A percentile compares a stretch with the other conserved stretches of the same genome.
These are phyloP conservation scores for Sarcophaga peregrina DNA, from an alignment of 1,140 invertebrate species.

Conservation along the genomic window DNA sequence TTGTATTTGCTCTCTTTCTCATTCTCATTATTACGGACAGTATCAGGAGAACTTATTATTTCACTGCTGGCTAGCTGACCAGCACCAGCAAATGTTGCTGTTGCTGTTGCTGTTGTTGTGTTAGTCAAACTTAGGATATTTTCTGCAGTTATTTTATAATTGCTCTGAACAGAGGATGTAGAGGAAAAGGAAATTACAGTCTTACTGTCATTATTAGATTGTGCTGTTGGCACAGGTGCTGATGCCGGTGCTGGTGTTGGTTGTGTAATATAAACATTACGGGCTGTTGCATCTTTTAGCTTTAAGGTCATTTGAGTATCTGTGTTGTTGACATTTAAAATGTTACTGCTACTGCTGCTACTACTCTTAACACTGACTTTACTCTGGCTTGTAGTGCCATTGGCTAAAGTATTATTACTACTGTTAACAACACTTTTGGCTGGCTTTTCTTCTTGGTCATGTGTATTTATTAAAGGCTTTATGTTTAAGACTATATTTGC, in stretches of 20 bases:
- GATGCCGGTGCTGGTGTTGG: neutral
- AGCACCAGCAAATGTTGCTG: too few species aligned
- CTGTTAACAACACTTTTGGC: neutral
- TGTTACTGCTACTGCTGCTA: neutral
- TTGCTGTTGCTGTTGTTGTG: neutral
- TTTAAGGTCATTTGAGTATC: neutral
- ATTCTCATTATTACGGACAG: neutral
- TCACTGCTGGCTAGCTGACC: neutral
- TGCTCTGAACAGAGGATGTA: too few species aligned
- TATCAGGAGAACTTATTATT: neutral
- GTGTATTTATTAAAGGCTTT: neutral
- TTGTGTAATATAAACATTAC: neutral
- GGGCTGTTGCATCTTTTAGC: neutral
- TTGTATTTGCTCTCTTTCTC: neutral
- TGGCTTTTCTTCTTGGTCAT: neutral
- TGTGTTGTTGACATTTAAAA: conserved; percentile 26
- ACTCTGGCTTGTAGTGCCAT: neutral
- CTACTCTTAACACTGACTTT: neutral
- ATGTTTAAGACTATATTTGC: neutral
- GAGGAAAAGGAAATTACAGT: conserved; percentile 7
- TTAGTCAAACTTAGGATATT: too few species aligned
- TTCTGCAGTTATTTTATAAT: too few species aligned
- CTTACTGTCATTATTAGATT: neutral
- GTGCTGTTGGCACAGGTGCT: neutral
- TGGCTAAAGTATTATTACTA: neutral